Evolutionary conservation across 2,113 vertebrate genomes (phyloP).

Genomic region (Microtus oregoni): DNA sequence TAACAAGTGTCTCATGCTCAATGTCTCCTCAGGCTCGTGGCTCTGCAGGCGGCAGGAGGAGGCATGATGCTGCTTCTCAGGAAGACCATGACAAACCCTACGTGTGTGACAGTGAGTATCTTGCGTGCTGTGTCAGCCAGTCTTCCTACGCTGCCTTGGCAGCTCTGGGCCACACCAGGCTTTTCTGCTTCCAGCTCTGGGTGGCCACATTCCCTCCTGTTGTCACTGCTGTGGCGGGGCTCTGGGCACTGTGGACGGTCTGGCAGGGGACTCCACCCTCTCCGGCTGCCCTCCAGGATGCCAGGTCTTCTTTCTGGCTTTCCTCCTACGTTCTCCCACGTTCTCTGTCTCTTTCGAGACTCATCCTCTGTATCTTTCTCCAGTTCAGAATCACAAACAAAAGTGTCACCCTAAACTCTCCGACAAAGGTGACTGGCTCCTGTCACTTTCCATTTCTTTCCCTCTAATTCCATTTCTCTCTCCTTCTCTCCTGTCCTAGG

Average conservation of each 20-base stretch:
- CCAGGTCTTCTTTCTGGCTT: not conserved
- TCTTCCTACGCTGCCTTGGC: not conserved
- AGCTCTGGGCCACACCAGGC: slow-evolving; percentile 44
- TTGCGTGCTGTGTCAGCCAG: not conserved
- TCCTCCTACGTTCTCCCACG: slow-evolving; percentile 50
- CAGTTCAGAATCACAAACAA: slow-evolving; percentile 94
- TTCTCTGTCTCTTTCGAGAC: slow-evolving; percentile 69
- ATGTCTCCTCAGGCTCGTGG: slow-evolving; percentile 92
- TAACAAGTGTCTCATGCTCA: not conserved
- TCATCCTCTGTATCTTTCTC: slow-evolving; percentile 86
- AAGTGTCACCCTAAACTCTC: slow-evolving; percentile 92
- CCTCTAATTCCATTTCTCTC: slow-evolving; percentile 70
- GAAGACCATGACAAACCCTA: slow-evolving; percentile 98
- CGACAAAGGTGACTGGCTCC: slow-evolving; percentile 88
- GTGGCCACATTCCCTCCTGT: not conserved
- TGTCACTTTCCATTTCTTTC: slow-evolving; percentile 82
- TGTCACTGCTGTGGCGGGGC: slow-evolving; percentile 5
- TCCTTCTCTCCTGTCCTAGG: slow-evolving; percentile 46
- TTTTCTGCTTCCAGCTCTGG: slow-evolving; percentile 23
- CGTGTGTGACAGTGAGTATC: slow-evolving; percentile 98
- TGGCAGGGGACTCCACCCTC: not conserved
- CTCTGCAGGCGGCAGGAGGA: slow-evolving; percentile 92
- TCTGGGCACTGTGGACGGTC: slow-evolving; percentile 67
- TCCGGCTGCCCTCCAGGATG: not conserved
- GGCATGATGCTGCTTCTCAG: slow-evolving; percentile 91